A percentile compares a stretch with the other conserved stretches of the same genome.
Conservation (phyloP, 1,140 invertebrate species). For the Palaemon carinicauda region DNA sequence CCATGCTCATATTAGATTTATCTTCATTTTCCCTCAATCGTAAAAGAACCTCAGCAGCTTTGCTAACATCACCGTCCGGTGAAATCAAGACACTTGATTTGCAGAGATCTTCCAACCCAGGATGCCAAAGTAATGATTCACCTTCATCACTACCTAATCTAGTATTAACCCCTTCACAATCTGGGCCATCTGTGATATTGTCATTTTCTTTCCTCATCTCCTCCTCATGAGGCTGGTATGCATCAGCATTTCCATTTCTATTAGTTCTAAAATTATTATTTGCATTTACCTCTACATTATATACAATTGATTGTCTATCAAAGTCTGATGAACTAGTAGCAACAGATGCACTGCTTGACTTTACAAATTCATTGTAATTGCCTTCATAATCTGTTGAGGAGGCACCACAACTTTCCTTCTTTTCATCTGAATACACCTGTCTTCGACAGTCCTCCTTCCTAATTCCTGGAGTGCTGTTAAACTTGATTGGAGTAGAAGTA, state of each 20-base stretch:
- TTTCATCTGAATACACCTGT: not conserved
- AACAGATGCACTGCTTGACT: not conserved
- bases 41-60: slow-evolving; percentile 22
- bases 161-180: not conserved
- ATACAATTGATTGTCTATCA: not conserved
- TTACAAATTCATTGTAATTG: no score
- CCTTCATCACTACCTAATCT: not conserved
- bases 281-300: slow-evolving; percentile 13
- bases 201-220: not conserved
- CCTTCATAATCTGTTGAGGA: not conserved
- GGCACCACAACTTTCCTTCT: not conserved
- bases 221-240: not conserved
- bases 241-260: slow-evolving; percentile 24
- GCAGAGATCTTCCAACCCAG: not conserved
- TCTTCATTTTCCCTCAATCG: slow-evolving; percentile 17
- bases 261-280: slow-evolving; percentile 18
- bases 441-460: not conserved
- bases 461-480: not conserved
- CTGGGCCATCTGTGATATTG: not conserved
- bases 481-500: slow-evolving; percentile 23
- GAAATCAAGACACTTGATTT: slow-evolving; percentile 36
- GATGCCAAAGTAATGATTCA: slow-evolving; percentile 22
- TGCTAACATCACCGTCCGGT: slow-evolving; percentile 18
- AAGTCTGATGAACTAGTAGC: not conserved
- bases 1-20: slow-evolving; percentile 15